phyloP scores from a whole-genome alignment of 2,113 vertebrate genomes.

The Eubucco bourcierii region DNA sequence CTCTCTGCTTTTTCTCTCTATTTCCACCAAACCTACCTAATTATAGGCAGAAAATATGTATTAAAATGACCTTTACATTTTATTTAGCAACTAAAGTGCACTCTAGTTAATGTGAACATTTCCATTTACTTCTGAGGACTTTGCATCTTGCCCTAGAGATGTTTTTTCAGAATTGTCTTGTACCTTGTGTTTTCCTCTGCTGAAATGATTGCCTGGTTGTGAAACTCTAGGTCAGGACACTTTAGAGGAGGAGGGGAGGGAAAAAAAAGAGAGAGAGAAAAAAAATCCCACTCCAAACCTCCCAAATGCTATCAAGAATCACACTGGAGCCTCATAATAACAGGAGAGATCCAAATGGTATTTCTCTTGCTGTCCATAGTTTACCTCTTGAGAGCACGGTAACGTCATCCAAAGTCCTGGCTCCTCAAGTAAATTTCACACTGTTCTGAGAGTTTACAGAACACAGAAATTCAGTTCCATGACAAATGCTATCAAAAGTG shows the following conservation, averaged over 20 bases:
- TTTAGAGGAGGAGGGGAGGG: not conserved
- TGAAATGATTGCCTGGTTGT: not conserved
- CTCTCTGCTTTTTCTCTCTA: not conserved
- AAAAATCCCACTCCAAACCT: too few relatives aligned
- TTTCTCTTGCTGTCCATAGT: not conserved
- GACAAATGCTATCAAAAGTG: not conserved
- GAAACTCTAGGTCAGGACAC: not conserved
- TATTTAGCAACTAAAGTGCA: not conserved
- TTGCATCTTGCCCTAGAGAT: not conserved
- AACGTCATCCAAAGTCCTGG: not conserved
- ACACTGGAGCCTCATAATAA: not conserved
- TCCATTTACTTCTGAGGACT: not conserved
- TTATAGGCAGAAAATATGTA: not conserved
- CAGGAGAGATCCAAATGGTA: not conserved
- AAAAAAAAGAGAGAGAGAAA: not conserved
- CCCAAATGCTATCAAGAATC: not conserved
- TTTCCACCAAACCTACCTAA: not conserved
- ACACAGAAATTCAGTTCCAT: not conserved
- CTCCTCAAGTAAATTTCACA: not conserved
- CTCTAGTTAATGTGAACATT: not conserved
- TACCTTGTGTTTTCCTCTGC: not conserved
- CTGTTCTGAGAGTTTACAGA: not conserved
- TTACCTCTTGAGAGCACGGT: not conserved
- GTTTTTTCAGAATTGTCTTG: not conserved
- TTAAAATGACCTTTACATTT: not conserved